Percentiles rank a stretch among this genome's conserved stretches.
These are phyloP conservation scores for Chamaetylas fuelleborni DNA, from an alignment of 2,113 vertebrate species.

Conservation along the genomic window DNA sequence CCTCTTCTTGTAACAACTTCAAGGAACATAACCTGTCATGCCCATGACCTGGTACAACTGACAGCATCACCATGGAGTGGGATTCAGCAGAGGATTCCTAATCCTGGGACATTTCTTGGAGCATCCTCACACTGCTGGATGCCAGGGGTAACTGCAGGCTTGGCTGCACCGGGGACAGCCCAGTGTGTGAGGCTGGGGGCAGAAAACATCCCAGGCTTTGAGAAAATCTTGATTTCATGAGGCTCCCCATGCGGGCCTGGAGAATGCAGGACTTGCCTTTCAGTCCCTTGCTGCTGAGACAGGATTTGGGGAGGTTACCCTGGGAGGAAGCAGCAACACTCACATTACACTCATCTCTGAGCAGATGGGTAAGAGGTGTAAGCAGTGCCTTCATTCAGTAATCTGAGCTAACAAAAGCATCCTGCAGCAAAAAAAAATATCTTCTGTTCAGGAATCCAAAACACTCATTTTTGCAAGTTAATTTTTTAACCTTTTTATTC, in stretches of 20 bases:
- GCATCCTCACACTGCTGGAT: background rate
- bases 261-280: background rate
- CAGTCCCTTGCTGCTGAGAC: background rate
- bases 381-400: background rate
- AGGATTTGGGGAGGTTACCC: background rate
- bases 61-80: background rate
- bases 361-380: background rate
- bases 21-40: background rate
- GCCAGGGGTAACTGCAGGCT: background rate
- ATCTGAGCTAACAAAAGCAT: background rate
- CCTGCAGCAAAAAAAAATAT: background rate
- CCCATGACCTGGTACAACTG: background rate
- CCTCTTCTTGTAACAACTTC: background rate
- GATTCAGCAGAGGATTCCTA: rapidly evolving
- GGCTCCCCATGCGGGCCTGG: background rate
- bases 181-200: background rate
- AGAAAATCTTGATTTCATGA: background rate
- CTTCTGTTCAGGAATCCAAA: background rate
- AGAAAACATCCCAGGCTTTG: background rate
- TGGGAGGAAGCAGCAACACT: background rate
- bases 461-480: background rate
- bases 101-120: background rate
- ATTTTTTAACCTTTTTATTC: background rate
- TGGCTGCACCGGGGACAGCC: background rate
- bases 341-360: rapidly evolving